A percentile compares a stretch with the other conserved stretches of the same genome.
phyloP scores from a whole-genome alignment of 1,140 invertebrate species.

The Pygmarrhopalites habei region DNA sequence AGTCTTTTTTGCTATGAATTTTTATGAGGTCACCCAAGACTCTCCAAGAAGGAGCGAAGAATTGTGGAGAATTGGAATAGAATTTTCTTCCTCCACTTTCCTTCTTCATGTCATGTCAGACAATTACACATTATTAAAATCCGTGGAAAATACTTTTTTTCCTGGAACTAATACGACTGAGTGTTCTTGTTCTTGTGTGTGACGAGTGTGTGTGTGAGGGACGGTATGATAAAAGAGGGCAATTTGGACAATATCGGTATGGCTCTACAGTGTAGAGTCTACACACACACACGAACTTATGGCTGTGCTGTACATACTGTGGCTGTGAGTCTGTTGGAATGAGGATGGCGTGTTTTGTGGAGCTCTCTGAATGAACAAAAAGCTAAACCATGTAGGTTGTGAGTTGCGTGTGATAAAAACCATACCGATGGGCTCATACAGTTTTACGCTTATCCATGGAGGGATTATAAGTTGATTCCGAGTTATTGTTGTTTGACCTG shows the following conservation, averaged over 20 bases:
- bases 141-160: not conserved
- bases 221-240: constrained; percentile 15
- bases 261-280: no score
- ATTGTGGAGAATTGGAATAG: no score
- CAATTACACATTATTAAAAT: not conserved
- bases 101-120: no score
- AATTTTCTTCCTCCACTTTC: no score
- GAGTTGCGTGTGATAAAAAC: constrained; percentile 33
- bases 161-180: not conserved
- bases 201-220: not conserved
- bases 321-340: not conserved
- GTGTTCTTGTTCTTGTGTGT: not conserved
- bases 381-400: constrained; percentile 27
- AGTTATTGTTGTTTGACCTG: constrained; percentile 29
- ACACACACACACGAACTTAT: no score
- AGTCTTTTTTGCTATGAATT: no score
- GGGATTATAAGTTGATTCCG: constrained; percentile 24
- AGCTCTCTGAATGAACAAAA: constrained; percentile 13
- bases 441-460: constrained; percentile 25
- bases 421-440: constrained; percentile 16
- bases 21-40: not conserved
- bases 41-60: no score
- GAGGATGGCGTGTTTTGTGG: constrained; percentile 11
- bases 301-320: not conserved
- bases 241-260: constrained; percentile 13